Evolutionary conservation across 1,140 invertebrate genomes (phyloP).

Genomic region (Arctopsyche grandis): DNA sequence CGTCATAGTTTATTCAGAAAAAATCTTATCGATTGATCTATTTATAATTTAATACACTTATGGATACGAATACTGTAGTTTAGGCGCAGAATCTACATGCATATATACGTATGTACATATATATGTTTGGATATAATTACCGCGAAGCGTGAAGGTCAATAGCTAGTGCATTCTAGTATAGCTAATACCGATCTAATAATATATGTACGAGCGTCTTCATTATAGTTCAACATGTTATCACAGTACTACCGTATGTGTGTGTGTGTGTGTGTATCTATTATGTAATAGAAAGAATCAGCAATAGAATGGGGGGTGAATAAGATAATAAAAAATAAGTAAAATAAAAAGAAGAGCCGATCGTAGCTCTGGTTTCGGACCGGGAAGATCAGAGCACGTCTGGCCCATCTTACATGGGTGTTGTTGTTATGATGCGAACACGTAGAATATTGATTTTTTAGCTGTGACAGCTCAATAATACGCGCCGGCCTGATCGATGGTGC

Average conservation of each 20-base stretch:
- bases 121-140: constrained; percentile 14
- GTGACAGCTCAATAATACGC: constrained; percentile 54
- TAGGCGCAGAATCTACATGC: neutral
- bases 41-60: too few species aligned
- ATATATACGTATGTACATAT: neutral
- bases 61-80: too few species aligned
- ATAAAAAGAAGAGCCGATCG: too few species aligned
- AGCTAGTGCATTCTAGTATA: constrained; percentile 9
- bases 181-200: constrained; percentile 24
- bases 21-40: too few species aligned
- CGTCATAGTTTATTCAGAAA: too few species aligned
- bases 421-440: constrained; percentile 54
- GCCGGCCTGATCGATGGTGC: constrained; percentile 31
- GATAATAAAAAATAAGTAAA: neutral
- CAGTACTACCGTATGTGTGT: neutral
- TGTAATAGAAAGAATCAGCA: neutral
- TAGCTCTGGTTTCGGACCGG: neutral
- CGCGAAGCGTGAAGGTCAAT: constrained; percentile 32
- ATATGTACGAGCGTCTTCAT: constrained; percentile 35
- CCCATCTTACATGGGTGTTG: constrained; percentile 39
- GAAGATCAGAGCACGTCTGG: constrained; percentile 22
- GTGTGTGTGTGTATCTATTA: too few species aligned
- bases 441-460: constrained; percentile 54
- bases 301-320: neutral
- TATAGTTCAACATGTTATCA: constrained; percentile 31